Conservation (phyloP, 2,888 invertebrate species). For the Ptychoptera albimana region DNA sequence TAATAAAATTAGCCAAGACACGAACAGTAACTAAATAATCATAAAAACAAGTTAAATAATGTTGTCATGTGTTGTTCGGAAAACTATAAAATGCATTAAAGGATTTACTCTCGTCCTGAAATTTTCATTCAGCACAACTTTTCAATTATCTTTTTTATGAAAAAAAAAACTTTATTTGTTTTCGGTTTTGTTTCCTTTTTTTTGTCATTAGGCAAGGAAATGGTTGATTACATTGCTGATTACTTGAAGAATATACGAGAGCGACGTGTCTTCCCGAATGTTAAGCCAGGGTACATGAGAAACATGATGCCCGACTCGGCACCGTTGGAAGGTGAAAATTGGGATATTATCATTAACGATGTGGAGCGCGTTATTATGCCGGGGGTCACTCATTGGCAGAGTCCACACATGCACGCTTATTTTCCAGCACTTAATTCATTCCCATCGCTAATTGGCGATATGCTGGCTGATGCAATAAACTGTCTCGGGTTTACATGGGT, state of each 20-base stretch:
- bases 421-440: conserved; percentile 91
- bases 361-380: conserved; percentile 93
- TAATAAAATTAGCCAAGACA: no score
- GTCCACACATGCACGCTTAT: conserved; percentile 96
- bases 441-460: conserved; percentile 87
- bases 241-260: conserved; percentile 85
- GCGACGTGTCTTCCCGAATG: conserved; percentile 81
- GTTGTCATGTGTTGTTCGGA: no score
- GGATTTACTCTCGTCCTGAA: no score
- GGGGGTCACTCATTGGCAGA: conserved; percentile 67
- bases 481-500: conserved; percentile 96
- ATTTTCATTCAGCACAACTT: not conserved
- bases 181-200: no score
- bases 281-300: conserved; percentile 87
- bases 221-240: conserved; percentile 97
- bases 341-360: conserved; percentile 84
- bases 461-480: conserved; percentile 88
- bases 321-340: conserved; percentile 73
- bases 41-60: no score
- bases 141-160: not conserved
- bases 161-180: no score
- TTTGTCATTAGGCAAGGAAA: conserved; percentile 65
- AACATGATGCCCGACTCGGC: conserved; percentile 72
- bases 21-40: no score
- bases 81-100: no score